Percentiles rank a stretch among this genome's conserved stretches.
Evolutionary conservation across 2,888 invertebrate genomes (phyloP).

Genomic region (Cremastinae sp.): DNA sequence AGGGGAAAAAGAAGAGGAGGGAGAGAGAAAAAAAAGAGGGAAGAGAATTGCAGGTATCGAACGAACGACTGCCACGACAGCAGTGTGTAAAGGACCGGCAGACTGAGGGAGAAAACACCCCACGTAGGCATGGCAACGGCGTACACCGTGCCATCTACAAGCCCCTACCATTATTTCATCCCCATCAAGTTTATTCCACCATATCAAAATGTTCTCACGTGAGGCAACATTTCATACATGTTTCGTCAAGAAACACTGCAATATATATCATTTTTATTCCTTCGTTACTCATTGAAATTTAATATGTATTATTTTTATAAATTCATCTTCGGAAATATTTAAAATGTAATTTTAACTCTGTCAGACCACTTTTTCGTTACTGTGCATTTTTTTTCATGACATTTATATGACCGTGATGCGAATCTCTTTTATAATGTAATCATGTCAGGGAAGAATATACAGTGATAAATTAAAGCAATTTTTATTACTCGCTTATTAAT

Average conservation of each 20-base stretch:
- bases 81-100: constrained; percentile 53
- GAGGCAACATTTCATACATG: constrained; percentile 9
- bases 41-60: constrained; percentile 64
- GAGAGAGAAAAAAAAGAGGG: background rate
- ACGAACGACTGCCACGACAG: constrained; percentile 55
- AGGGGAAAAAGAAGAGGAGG: too few species aligned
- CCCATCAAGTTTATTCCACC: constrained; percentile 34
- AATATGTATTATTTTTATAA: background rate
- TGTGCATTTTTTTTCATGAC: too few species aligned
- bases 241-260: background rate
- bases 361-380: too few species aligned
- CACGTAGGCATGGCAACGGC: constrained; percentile 75
- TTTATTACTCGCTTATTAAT: too few species aligned
- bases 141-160: constrained; percentile 63
- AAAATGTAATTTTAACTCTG: too few species aligned
- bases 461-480: too few species aligned
- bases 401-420: too few species aligned
- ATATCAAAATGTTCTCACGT: constrained; percentile 61
- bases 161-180: constrained; percentile 55
- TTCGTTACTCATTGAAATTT: background rate
- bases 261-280: background rate
- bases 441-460: too few species aligned
- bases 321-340: too few species aligned
- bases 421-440: too few species aligned
- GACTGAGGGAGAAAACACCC: constrained; percentile 62